Base-by-base conservation (phyloP, 2,888 invertebrate genomes). In the Tineola bisselliella region DNA sequence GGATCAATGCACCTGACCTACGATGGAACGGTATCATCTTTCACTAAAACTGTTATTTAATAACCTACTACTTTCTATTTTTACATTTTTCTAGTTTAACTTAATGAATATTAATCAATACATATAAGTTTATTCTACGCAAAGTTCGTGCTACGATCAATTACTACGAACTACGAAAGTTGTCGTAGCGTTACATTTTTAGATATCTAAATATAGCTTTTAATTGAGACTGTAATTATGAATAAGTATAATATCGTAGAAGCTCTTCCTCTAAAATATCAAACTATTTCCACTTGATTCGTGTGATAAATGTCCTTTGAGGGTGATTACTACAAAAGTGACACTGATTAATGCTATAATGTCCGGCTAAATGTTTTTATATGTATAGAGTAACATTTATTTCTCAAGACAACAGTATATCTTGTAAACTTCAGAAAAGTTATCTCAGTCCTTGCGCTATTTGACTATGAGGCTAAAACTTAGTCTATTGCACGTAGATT, bases 241-340 rank as follows among this genome's bases (percentile, higher is more conserved):
- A 31, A 8, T 31, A 8, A 31, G 10, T 10, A 31, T 31, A 31
- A 31, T 31, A n/a, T 31, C 5, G 31, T 31, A 10, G 31, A 31
- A 6, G 38, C 3, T 12, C 38, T 10, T 3, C 10, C 38, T 38
- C 10, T 10, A 12, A 38, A 38, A 38, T 38, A 38, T 38, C 3
- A 6, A 15, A 48, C 15, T 48, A 48, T 17, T 48, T 48, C 25
- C 25, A 25, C 25, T 25, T 10, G 48, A 38, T n/a, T 38, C 15
- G 17, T 48, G 70, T 76, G 76, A 78, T 70, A 75, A 77, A 77
- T 76, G 76, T 77, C 67, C 69, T 72, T 67, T n/a, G 63, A 68
- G 69, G 73, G 77, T 78, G 77, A 79, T 79, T 77, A 74, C 25
- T 75, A 78, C 73, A 72, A 73, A 74, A 68, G 68, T 68, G 79